Evolutionary conservation across 2,888 invertebrate species (phyloP), one percentile per base, ranked within the genome.

Genomic region (Subacronicta megacephala): DNA sequence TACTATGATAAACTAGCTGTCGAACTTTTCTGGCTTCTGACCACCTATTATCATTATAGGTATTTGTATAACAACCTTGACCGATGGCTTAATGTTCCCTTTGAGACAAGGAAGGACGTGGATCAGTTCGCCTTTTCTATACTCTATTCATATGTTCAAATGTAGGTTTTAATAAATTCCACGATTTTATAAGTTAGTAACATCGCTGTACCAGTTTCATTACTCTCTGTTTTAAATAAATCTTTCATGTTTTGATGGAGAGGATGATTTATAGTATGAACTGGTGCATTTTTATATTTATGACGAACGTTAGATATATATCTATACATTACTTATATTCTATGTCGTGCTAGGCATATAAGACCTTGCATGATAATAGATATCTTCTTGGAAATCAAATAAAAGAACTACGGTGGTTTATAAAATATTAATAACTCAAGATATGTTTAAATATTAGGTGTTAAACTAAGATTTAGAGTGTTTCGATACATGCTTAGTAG

Each of bases 181-280:
- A 37, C 33, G 10, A 40, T 16, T 43, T 33, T 35, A n/a, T 56
- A 26, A 18, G 13, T 9, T 44, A n/a, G n/a, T 23, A 20, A 3
- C 20, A 3, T 18, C 40, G 44, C 20, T 53, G 9, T 10, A 43
- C 35, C 35, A 12, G 35, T 62, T 57, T 51, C 38, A 45, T 63
- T 44, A 42, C 9, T 50, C 20, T 49, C 29, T n/a, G 16, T 36
- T 5, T 33, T 9, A 7, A 26, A 55, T 52, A 64, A 71, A 64
- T 58, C 29, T 54, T 45, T 17, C 17, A 29, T 53, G 38, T 57
- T 62, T 54, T 55, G 47, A 53, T 49, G 17, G 36, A 31, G 17
- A 36, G n/a, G n/a, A 54, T 59, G 53, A 59, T 71, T 74, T 63
- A 60, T 37, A 49, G 49, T 40, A 37, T 49, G 17, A 29, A 59